Base-by-base conservation (phyloP, 2,888 invertebrate genomes). In the Microplitis manilae region DNA sequence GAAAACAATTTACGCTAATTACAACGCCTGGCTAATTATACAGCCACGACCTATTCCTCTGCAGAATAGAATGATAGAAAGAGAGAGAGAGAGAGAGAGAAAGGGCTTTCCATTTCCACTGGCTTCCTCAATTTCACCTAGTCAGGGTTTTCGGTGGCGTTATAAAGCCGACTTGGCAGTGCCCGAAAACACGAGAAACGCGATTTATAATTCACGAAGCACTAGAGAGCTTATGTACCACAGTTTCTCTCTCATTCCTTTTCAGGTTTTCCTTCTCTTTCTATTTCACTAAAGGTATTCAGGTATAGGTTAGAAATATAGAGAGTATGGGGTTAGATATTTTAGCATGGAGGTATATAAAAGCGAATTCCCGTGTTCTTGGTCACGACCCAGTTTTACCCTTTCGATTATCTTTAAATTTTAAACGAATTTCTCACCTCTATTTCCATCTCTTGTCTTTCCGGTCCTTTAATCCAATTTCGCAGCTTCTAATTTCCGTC, bases 1-100 rank as follows among this genome's bases (percentile, higher is more conserved):
- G 86, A 86, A 88, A 87, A 88, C 87, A 88, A 88, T 89, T 88
- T 87, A 85, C 87, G 88, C 87, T 89, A 88, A 89, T 89, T 89
- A 87, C 87, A 84, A 87, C 84, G 84, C 85, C 82, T 30, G 86
- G 85, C 87, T 89, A 88, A 89, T 89, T 88, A 87, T 86, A 87
- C 85, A 79, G 84, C 83, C 83, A 79, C 78, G 60, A 69, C 68
- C 77, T 76, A 71, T 68, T 65, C 75, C 79, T 78, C 75, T 78
- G 61, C 74, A 73, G 20, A 20, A 6, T 30, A 65, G 8, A 30
- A 20, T 65, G 6, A 13, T 65, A 4, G 17, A 41, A 65, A 62
- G 13, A 20, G 17, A 13, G 20, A 30, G 5, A 9, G 5, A 13
- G 17, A 17, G 1, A 17, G 17, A 2, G 17, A 40, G 41, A 62